These are phyloP conservation scores for Crossocerus cetratus DNA, from an alignment of 2,888 invertebrate genomes.

Conservation along the genomic window DNA sequence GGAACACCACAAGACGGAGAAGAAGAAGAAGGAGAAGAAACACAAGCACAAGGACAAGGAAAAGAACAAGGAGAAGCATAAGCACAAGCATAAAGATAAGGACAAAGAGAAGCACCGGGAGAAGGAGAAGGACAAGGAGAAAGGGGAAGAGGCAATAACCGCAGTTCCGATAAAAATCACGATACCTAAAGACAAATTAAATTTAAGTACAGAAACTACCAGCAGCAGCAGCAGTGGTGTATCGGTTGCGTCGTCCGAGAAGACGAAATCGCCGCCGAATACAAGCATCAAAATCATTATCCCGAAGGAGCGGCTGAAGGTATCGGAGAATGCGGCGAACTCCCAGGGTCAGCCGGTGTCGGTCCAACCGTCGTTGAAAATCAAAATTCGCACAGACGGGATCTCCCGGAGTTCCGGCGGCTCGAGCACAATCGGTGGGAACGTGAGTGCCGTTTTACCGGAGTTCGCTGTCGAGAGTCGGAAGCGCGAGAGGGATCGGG, in stretches of 20 bases:
- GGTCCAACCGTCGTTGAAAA: constrained; percentile 79
- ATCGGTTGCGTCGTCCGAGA: constrained; percentile 23
- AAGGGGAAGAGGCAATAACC: constrained; percentile 82
- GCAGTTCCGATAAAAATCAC: constrained; percentile 79
- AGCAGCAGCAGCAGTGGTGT: constrained; percentile 43
- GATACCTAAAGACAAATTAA: constrained; percentile 81
- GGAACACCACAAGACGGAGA: constrained; percentile 71
- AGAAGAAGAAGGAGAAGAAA: constrained; percentile 63
- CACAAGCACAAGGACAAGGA: constrained; percentile 69
- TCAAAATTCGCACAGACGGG: constrained; percentile 89
- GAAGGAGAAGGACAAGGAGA: constrained; percentile 79
- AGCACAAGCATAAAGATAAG: constrained; percentile 79
- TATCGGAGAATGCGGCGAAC: constrained; percentile 78
- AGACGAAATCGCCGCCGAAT: constrained; percentile 55
- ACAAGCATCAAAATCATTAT: constrained; percentile 88
- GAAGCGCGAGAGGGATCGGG: constrained; percentile 71
- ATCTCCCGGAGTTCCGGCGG: constrained; percentile 77
- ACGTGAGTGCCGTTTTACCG: constrained; percentile 47
- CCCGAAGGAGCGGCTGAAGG: constrained; percentile 85
- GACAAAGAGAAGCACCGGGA: constrained; percentile 78
- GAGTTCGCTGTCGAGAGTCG: constrained; percentile 59
- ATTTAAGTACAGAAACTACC: constrained; percentile 67
- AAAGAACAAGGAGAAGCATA: constrained; percentile 87
- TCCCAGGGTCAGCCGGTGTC: constrained; percentile 61
- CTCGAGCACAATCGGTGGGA: constrained; percentile 53